A percentile compares a stretch with the other conserved stretches of the same genome.
phyloP scores from a whole-genome alignment of 2,113 vertebrate species.

The Entelurus aequoreus region DNA sequence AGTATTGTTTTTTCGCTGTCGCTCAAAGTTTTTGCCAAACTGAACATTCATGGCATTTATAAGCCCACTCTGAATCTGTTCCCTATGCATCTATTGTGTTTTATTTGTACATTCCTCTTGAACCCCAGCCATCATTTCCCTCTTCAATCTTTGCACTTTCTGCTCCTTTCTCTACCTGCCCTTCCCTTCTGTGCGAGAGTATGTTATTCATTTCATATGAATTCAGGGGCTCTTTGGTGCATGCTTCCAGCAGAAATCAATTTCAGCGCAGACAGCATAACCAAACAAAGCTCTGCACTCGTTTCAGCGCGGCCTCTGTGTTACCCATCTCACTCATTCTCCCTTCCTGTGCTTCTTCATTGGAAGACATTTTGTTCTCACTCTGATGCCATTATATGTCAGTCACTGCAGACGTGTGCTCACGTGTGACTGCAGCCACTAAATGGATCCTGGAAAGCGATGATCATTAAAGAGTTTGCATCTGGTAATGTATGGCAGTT shows the following conservation, averaged over 20 bases:
- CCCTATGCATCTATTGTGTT: slow-evolving; percentile 7
- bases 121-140: slow-evolving; percentile 27
- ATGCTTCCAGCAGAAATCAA: slow-evolving; percentile 71
- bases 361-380: slow-evolving; percentile 74
- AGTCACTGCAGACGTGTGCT: slow-evolving; percentile 62
- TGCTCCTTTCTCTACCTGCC: slow-evolving; percentile 30
- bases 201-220: slow-evolving; percentile 72
- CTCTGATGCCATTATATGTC: slow-evolving; percentile 69
- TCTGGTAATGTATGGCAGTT: slow-evolving; percentile 43
- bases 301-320: slow-evolving; percentile 55
- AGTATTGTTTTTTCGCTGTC: slow-evolving; percentile 47
- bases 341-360: slow-evolving; percentile 46
- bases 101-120: slow-evolving; percentile 34
- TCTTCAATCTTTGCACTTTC: slow-evolving; percentile 41
- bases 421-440: slow-evolving; percentile 66
- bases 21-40: slow-evolving; percentile 21
- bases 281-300: slow-evolving; percentile 67
- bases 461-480: slow-evolving; percentile 56
- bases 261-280: slow-evolving; percentile 71
- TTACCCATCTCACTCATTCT: slow-evolving; percentile 59
- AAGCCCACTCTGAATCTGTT: slow-evolving; percentile 25
- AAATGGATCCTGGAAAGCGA: slow-evolving; percentile 59
- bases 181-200: slow-evolving; percentile 44
- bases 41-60: slow-evolving; percentile 12
- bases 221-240: slow-evolving; percentile 60